phyloP scores from a whole-genome alignment of 2,888 invertebrate species.

The Agrotis segetum region DNA sequence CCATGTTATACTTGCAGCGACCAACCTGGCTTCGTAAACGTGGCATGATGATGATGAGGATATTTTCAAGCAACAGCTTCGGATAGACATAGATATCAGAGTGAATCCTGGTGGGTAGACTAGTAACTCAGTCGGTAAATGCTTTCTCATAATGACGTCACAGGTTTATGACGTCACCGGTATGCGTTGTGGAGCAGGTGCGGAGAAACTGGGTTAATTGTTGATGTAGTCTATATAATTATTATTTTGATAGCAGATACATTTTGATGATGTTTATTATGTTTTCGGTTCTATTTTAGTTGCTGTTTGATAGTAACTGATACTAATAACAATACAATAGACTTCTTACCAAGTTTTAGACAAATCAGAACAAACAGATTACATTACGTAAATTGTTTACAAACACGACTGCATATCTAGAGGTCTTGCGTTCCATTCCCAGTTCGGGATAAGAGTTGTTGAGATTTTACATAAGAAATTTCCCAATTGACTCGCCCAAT shows the following conservation, averaged over 20 bases:
- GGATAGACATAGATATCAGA: not conserved
- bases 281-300: not conserved
- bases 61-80: not conserved
- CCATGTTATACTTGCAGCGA: no score
- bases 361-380: no score
- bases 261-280: slow-evolving; percentile 3
- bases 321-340: no score
- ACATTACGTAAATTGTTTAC: no score
- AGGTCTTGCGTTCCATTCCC: no score
- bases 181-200: slow-evolving; percentile 42
- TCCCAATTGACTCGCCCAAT: no score
- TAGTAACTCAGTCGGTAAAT: slow-evolving; percentile 17
- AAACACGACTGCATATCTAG: no score
- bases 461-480: no score
- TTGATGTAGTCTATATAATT: slow-evolving; percentile 12
- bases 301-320: not conserved
- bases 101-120: not conserved
- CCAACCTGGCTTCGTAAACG: no score
- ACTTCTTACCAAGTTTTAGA: no score
- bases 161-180: slow-evolving; percentile 40
- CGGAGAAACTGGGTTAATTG: slow-evolving; percentile 46
- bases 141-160: slow-evolving; percentile 47
- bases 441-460: no score
- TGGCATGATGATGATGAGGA: no score
- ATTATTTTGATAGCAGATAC: slow-evolving; percentile 29